These are phyloP conservation scores for Drosophila percnosoma DNA, from an alignment of 2,888 invertebrate species.

Conservation along the genomic window DNA sequence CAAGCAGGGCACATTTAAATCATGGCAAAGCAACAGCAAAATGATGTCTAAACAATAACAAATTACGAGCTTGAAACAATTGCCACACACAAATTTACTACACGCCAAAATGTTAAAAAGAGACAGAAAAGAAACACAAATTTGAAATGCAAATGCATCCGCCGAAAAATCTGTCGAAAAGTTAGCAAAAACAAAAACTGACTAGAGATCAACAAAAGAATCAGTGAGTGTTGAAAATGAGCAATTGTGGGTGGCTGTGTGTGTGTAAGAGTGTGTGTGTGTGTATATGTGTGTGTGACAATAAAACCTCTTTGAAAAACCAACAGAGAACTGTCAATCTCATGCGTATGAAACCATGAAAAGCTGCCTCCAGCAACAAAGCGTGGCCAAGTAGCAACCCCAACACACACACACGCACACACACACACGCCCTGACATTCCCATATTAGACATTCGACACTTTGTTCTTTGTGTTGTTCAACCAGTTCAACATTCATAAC, in stretches of 20 bases:
- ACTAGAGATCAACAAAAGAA: slow-evolving; percentile 69
- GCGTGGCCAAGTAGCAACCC: slow-evolving; percentile 42
- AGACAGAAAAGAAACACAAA: slow-evolving; percentile 40
- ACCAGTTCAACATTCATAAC: slow-evolving; percentile 14
- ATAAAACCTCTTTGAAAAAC: slow-evolving; percentile 27
- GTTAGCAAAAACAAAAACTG: slow-evolving; percentile 15
- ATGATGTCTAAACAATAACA: slow-evolving; percentile 68
- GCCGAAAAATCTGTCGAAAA: slow-evolving; percentile 64
- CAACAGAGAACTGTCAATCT: slow-evolving; percentile 76
- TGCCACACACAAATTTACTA: slow-evolving; percentile 58
- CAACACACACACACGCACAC: slow-evolving; percentile 11
- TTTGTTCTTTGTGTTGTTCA: slow-evolving; percentile 46
- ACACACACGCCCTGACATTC: slow-evolving; percentile 18
- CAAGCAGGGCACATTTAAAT: slow-evolving; percentile 57
- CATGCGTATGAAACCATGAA: slow-evolving; percentile 82
- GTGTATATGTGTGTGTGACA: slow-evolving; percentile 32
- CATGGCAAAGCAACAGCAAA: slow-evolving; percentile 52
- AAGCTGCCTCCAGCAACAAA: slow-evolving; percentile 49
- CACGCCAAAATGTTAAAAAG: slow-evolving; percentile 34
- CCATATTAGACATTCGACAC: slow-evolving; percentile 48
- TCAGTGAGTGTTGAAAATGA: slow-evolving; percentile 64
- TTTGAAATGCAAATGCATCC: slow-evolving; percentile 78
- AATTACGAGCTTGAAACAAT: slow-evolving; percentile 66
- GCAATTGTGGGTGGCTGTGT: slow-evolving; percentile 38
- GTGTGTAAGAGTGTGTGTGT: slow-evolving; percentile 21